Base-by-base conservation (phyloP, 1,140 invertebrate species). In the Meloidogyne hapla region DNA sequence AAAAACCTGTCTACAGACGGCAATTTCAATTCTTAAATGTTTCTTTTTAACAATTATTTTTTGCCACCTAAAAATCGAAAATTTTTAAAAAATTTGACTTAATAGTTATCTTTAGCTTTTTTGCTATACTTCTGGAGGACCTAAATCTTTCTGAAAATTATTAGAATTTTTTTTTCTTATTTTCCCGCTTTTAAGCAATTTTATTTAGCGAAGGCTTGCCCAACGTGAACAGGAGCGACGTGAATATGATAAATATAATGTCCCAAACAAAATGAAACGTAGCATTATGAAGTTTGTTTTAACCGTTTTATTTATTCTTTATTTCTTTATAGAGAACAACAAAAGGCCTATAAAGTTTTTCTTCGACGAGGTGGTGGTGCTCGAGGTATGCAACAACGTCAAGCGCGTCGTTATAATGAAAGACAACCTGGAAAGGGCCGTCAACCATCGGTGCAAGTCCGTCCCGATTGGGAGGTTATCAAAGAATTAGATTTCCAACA, bases 401-500 rank as follows among this genome's bases (percentile, higher is more conserved):
- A 21, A 23, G 25, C 28, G 6, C 70, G 81, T 64, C 79, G 82
- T 18, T 83, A 45, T 38, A 79, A 81, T 42, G 82, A 83, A 45
- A 80, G 81, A 18, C 82, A 82, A 67, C 42, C 62, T 28, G 79
- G 81, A 15, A 84, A 87, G 65, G 77, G 96, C 84, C 91, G 97
- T 26, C 96, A 98, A 89, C 95, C 96, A 0, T 99, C 96, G 1
- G 96, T 99, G 0, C 95, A 94, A 74, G 95, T 99, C 1, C 91
- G 93, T 69, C 93, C 95, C 5, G 94, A 95, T 77, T 99, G 97
- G 97, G 91, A 92, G 48, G 95, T 96, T 8, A 93, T 99, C 84
- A 95, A 99, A 82, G 96, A 99, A 88, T 96, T 99, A 93, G 96
- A 99, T 89, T 99, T 99, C 87, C 93, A 94, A 15, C 91, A 95